A percentile compares a stretch with the other conserved stretches of the same genome.
Conservation (phyloP, 2,113 vertebrate genomes). For the Siniperca chuatsi region DNA sequence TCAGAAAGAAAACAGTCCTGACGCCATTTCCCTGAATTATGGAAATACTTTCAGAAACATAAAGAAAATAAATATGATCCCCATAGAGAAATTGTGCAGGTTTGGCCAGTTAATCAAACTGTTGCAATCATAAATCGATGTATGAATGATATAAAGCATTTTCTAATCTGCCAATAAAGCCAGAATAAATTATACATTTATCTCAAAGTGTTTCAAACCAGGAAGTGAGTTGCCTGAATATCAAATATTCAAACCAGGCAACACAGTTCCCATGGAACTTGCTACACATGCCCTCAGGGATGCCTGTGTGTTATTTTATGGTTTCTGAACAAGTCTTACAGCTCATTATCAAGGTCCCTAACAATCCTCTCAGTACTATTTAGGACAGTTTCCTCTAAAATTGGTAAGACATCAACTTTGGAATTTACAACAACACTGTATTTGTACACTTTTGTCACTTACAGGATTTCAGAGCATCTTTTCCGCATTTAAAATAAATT, state of each 20-base stretch:
- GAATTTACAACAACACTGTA: neutral
- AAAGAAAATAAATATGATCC: neutral
- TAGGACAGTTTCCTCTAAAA: neutral
- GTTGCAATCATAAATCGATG: neutral
- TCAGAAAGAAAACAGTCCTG: neutral
- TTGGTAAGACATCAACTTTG: neutral
- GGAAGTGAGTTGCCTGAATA: neutral
- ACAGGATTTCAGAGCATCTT: constrained; percentile 46
- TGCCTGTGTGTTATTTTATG: constrained; percentile 17
- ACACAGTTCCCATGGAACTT: constrained; percentile 21
- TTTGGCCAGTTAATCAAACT: neutral
- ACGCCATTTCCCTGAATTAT: neutral
- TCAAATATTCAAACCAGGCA: constrained; percentile 31
- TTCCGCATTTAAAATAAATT: constrained; percentile 73
- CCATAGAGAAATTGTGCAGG: neutral
- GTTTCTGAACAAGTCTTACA: constrained; percentile 19
- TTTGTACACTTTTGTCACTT: constrained; percentile 23
- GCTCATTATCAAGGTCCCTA: constrained; percentile 9
- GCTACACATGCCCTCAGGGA: neutral
- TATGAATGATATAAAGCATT: neutral
- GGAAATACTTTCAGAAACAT: constrained; percentile 1
- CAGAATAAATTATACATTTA: neutral
- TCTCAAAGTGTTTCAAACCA: neutral
- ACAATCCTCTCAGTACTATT: constrained; percentile 7
- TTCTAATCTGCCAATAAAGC: neutral